Evolutionary conservation across 2,888 invertebrate genomes (phyloP).

Genomic region (Drosophila parthenogenetica): DNA sequence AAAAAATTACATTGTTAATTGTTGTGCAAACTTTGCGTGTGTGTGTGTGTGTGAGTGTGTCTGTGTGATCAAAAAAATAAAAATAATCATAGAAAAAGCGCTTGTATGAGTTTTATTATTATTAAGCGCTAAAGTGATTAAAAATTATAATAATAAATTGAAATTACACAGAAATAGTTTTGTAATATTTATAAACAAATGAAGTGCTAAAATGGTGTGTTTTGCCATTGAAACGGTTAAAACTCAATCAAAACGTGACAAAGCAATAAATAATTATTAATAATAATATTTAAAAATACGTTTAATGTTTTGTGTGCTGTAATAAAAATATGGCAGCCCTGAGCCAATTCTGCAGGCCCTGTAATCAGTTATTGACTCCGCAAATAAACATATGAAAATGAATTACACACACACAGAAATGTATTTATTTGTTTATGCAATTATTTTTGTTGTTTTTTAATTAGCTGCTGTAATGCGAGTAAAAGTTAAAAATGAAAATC

Average conservation of each 20-base stretch:
- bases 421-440: constrained; percentile 22
- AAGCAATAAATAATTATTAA: constrained; percentile 7
- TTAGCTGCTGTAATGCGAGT: constrained; percentile 45
- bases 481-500: constrained; percentile 54
- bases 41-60: constrained; percentile 3
- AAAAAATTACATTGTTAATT: constrained; percentile 23
- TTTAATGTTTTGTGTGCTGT: constrained; percentile 1
- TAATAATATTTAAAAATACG: constrained; percentile 1
- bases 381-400: constrained; percentile 13
- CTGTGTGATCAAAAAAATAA: not conserved
- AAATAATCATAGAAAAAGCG: not conserved
- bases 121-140: not conserved
- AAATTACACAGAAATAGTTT: not conserved
- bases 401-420: too few species aligned
- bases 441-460: constrained; percentile 35
- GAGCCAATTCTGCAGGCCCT: constrained; percentile 20
- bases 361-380: constrained; percentile 36
- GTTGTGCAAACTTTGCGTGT: constrained; percentile 42
- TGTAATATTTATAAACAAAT: not conserved
- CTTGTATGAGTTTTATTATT: not conserved
- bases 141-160: constrained; percentile 3
- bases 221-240: not conserved
- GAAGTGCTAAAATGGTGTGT: constrained; percentile 2
- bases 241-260: constrained; percentile 21
- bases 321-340: constrained; percentile 21